Base-by-base conservation (phyloP, 2,797 vertebrate genomes). In the Sebastiscus albofasciatus region DNA sequence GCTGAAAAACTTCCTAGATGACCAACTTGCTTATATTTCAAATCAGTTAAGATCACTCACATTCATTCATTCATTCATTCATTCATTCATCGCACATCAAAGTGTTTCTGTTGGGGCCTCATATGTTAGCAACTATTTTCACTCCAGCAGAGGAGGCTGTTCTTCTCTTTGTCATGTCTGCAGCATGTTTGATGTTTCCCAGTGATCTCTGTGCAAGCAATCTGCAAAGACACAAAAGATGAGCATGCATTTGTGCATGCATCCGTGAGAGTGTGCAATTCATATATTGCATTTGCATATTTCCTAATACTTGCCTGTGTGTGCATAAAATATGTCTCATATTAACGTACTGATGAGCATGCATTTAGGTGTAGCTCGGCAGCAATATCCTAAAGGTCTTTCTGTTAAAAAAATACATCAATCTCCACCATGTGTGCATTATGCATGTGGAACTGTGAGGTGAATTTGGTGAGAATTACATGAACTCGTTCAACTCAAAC, bases 91-190 rank as follows among this genome's bases (percentile, higher is more conserved):
- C 33, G 74, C 27, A 65, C 20, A 76, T 71, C n/a, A 73, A 59
- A 62, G 42, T 39, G n/a, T 20, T 29, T 16, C 24, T 66, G 31
- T 34, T 13, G 8, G 20, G 5, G 4, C 36, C 16, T 68, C 78
- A 72, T 71, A 55, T 61, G 13, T 79, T 18, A 18, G 5, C 59
- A 16, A 39, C 66, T 49, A 66, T 67, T 65, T 81, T 82, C 42
- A 36, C 16, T 79, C 77, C 69, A 79, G 68, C 67, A 81, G 77
- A 89, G 54, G 69, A 86, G 72, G 78, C 79, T 83, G 72, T 77
- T 84, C 62, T 75, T 77, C 66, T 75, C 69, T 68, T 49, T 76
- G 74, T 69, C 72, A 84, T 67, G 59, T 87, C 85, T 72, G 72
- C 73, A 76, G 49, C 54, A 52, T 66, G 56, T 75, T 56, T 82